Evolutionary conservation across 2,797 vertebrate genomes (phyloP), one percentile per base, ranked within the genome.

Genomic region (Pagetopsis macropterus): DNA sequence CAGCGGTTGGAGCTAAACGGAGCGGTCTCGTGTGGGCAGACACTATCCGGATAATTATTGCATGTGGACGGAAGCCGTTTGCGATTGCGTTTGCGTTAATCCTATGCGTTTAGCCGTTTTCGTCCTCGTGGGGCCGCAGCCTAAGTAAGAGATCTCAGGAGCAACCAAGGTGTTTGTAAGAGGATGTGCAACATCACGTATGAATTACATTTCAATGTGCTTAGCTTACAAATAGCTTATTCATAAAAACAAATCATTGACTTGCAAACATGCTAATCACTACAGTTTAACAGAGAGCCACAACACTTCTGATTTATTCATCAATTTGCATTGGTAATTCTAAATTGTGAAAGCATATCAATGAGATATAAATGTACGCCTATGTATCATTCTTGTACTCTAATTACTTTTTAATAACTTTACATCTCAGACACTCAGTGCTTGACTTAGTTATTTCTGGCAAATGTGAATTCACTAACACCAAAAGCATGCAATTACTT

Each of bases 201-300:
- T 31, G 71, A 79, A 74, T 70, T 48, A 52, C 31, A 78, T 71
- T 74, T 73, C 9, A 70, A 12, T 67, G 70, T 51, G 45, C 43
- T 16, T 31, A 49, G 15, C 41, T 70, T 69, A 80, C 54, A 79
- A 81, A 69, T 68, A 63, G 43, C 52, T 65, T 59, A 16, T 52
- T 72, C 48, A 68, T 72, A 37, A 64, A 75, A 58, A 79, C 50
- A 75, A 80, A 73, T 54, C 12, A 65, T 44, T 41, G 41, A 87
- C 87, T 55, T 59, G 64, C 70, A 83, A 73, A 19, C 21, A 62
- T 77, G 50, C 48, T 67, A 64, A 83, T 72, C 17, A 49, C 14
- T 46, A 44, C 17, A 54, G 33, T 56, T 41, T 66, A 13, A 65
- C 37, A 44, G 44, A 66, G 14, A 59, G 41, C 7, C 11, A 52